These are phyloP conservation scores for Drosophila teissieri DNA, from an alignment of 1,140 invertebrate genomes.

Conservation along the genomic window DNA sequence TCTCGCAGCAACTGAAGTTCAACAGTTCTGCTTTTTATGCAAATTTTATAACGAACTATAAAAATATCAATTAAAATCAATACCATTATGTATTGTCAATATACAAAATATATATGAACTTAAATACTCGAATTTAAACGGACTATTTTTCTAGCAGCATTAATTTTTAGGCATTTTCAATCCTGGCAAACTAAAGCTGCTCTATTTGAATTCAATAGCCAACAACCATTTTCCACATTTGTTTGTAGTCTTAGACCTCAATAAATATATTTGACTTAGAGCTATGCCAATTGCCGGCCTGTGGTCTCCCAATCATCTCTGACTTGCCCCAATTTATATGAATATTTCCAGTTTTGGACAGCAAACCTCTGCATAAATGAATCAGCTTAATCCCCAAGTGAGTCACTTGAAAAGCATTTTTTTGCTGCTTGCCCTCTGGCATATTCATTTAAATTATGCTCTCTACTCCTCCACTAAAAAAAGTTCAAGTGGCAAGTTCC, in stretches of 20 bases:
- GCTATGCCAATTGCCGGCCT: not conserved
- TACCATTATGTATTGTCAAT: too few relatives aligned
- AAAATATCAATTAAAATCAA: too few relatives aligned
- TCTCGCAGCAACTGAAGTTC: too few relatives aligned
- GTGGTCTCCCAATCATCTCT: slow-evolving; percentile 4
- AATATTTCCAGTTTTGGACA: slow-evolving; percentile 2
- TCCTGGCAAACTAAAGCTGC: not conserved
- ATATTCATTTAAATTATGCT: slow-evolving; percentile 42
- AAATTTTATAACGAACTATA: too few relatives aligned
- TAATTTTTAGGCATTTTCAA: too few relatives aligned
- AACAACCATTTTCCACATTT: not conserved
- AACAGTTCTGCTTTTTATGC: too few relatives aligned
- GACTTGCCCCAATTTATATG: slow-evolving; percentile 3
- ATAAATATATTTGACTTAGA: not conserved
- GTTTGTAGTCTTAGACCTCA: not conserved
- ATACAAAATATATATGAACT: not conserved
- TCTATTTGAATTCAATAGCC: not conserved
- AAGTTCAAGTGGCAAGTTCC: slow-evolving; percentile 71
- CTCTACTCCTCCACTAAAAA: slow-evolving; percentile 11
- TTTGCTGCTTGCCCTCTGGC: slow-evolving; percentile 36
- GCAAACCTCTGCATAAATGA: slow-evolving; percentile 10
- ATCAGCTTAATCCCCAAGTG: slow-evolving; percentile 34
- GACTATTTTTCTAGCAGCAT: not conserved
- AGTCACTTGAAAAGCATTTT: slow-evolving; percentile 44
- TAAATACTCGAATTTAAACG: not conserved